These are phyloP conservation scores for Cryptotis parvus DNA, from an alignment of 2,113 vertebrate genomes.

Conservation along the genomic window DNA sequence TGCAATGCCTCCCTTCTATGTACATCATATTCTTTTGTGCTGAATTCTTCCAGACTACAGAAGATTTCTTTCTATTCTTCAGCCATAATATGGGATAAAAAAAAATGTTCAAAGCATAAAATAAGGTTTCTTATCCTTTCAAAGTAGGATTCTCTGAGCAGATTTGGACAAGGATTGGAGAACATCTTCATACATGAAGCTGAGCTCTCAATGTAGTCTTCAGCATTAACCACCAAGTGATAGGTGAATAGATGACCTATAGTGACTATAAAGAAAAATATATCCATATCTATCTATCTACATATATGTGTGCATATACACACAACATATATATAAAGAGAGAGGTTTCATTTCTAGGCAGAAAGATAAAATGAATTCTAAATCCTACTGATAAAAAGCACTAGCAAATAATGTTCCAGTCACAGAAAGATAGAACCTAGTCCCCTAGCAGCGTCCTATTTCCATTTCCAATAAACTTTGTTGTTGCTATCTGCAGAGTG, in stretches of 20 bases:
- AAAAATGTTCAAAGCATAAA: constrained; percentile 35
- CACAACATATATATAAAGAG: too few relatives aligned
- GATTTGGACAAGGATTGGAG: neutral
- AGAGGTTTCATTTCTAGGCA: neutral
- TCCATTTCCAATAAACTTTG: neutral
- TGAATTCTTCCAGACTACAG: constrained; percentile 8
- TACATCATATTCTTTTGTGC: neutral
- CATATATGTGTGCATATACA: too few relatives aligned
- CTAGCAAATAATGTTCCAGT: neutral
- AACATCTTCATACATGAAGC: neutral
- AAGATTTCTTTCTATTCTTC: constrained; percentile 48
- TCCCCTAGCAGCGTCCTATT: neutral
- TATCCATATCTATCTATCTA: too few relatives aligned
- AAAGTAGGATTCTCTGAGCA: neutral
- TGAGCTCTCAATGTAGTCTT: neutral
- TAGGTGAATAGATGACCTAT: neutral
- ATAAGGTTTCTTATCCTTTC: constrained; percentile 1
- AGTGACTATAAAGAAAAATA: neutral
- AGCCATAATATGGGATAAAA: constrained; percentile 38
- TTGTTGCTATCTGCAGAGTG: neutral
- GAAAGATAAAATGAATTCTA: constrained; percentile 19
- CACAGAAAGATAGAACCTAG: neutral
- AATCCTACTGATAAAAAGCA: neutral
- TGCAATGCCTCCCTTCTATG: neutral
- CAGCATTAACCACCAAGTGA: neutral